A percentile compares a stretch with the other conserved stretches of the same genome.
Evolutionary conservation across 2,888 invertebrate genomes (phyloP).

Genomic region (Terebella lapidaria): DNA sequence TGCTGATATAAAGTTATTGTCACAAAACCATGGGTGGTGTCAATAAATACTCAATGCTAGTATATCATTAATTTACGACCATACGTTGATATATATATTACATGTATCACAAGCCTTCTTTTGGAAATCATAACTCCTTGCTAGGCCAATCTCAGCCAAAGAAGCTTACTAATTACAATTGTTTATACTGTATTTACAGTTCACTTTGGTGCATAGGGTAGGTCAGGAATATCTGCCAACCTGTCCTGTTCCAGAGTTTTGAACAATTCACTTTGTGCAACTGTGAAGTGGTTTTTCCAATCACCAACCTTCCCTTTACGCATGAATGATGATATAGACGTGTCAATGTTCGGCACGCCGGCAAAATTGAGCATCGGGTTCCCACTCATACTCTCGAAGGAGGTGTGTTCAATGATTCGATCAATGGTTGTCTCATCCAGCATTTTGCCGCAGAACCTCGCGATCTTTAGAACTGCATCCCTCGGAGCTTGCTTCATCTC

Average conservation of each 20-base stretch:
- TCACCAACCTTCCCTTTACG: slow-evolving; percentile 69
- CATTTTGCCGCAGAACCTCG: slow-evolving; percentile 61
- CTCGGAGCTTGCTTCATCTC: slow-evolving; percentile 7
- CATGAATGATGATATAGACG: slow-evolving; percentile 37
- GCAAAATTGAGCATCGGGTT: slow-evolving; percentile 47
- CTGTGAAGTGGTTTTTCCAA: slow-evolving; percentile 74
- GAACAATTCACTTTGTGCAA: slow-evolving; percentile 61
- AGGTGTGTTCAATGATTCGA: slow-evolving; percentile 32
- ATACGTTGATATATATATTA: no score
- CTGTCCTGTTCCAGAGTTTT: not conserved
- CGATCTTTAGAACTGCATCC: slow-evolving; percentile 57
- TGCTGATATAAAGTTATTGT: no score
- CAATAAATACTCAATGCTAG: no score
- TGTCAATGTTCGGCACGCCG: slow-evolving; percentile 40
- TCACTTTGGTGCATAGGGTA: no score
- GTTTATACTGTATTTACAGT: no score
- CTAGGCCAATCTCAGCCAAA: no score
- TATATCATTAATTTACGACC: no score
- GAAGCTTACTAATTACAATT: no score
- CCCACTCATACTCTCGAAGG: slow-evolving; percentile 38
- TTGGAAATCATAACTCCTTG: no score
- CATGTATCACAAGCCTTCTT: no score
- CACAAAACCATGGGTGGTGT: no score
- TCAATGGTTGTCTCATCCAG: slow-evolving; percentile 24
- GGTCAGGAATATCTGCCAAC: not conserved